Conservation (phyloP, 1,140 invertebrate genomes). For the Psilanteris sp. region DNA sequence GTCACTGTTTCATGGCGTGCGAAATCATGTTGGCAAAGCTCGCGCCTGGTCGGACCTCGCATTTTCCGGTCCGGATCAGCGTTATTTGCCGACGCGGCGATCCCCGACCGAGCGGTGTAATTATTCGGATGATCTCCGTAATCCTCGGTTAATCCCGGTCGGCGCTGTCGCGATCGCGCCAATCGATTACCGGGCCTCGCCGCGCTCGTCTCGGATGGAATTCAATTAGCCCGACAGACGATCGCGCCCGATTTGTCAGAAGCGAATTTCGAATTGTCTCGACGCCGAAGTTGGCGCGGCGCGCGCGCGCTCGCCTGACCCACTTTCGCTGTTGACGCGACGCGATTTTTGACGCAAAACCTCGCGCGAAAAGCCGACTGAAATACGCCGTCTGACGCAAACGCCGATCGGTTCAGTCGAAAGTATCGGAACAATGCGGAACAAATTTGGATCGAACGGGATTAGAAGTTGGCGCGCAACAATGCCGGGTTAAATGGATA, state of each 20-base stretch:
- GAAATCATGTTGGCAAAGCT: slow-evolving; percentile 42
- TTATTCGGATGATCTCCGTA: slow-evolving; percentile 77
- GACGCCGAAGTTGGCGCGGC: no score
- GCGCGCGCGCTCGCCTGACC: no score
- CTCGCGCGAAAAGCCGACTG: no score
- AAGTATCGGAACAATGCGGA: no score
- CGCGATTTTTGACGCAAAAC: no score
- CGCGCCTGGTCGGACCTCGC: slow-evolving; percentile 46
- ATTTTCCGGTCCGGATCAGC: slow-evolving; percentile 54
- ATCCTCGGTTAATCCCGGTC: slow-evolving; percentile 68
- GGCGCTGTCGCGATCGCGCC: slow-evolving; percentile 52
- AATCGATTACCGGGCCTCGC: slow-evolving; percentile 66
- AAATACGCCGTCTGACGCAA: no score
- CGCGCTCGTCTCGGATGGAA: slow-evolving; percentile 64
- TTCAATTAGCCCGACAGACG: slow-evolving; percentile 66
- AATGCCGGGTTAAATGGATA: no score
- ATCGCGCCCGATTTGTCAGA: slow-evolving; percentile 49
- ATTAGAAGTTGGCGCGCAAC: no score
- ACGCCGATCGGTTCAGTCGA: no score
- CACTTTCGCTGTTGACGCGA: no score
- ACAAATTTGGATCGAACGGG: no score
- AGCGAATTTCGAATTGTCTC: slow-evolving; percentile 44
- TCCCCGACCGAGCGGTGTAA: slow-evolving; percentile 66
- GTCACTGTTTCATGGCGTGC: slow-evolving; percentile 50
- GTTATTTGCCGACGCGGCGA: slow-evolving; percentile 63